Evolutionary conservation across 2,888 invertebrate species (phyloP).

Genomic region (Trichacis sp.): DNA sequence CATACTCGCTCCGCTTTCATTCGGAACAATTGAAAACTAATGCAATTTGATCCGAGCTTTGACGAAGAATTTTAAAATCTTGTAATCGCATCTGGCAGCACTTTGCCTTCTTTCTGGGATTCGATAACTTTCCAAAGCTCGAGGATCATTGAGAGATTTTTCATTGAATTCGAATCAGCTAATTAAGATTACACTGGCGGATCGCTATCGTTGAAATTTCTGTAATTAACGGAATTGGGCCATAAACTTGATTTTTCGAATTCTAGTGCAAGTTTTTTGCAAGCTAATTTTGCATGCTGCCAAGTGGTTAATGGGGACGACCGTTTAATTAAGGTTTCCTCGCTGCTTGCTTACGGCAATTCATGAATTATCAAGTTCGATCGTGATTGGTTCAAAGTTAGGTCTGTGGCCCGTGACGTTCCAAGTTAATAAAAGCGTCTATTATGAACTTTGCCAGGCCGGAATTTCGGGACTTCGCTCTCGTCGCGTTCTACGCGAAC

Average conservation of each 20-base stretch:
- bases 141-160: neutral
- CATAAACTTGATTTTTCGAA: too few species aligned
- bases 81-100: constrained; percentile 1
- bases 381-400: neutral
- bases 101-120: neutral
- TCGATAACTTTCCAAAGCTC: neutral
- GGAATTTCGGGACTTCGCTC: neutral
- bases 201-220: neutral
- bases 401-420: neutral
- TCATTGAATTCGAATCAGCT: neutral
- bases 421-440: neutral
- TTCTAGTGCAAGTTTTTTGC: too few species aligned
- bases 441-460: neutral
- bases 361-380: neutral
- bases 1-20: constrained; percentile 32
- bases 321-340: neutral
- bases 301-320: too few species aligned
- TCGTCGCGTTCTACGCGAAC: neutral
- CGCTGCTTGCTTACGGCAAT: neutral
- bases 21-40: constrained; percentile 27
- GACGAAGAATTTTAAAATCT: neutral
- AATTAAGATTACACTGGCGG: neutral
- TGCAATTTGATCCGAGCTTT: constrained; percentile 18
- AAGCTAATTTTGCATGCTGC: too few species aligned
- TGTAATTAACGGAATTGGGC: neutral